Percentiles rank a stretch among this genome's conserved stretches.
These are phyloP conservation scores for Gallinago stenura DNA, from an alignment of 2,797 vertebrate genomes.

Conservation along the genomic window DNA sequence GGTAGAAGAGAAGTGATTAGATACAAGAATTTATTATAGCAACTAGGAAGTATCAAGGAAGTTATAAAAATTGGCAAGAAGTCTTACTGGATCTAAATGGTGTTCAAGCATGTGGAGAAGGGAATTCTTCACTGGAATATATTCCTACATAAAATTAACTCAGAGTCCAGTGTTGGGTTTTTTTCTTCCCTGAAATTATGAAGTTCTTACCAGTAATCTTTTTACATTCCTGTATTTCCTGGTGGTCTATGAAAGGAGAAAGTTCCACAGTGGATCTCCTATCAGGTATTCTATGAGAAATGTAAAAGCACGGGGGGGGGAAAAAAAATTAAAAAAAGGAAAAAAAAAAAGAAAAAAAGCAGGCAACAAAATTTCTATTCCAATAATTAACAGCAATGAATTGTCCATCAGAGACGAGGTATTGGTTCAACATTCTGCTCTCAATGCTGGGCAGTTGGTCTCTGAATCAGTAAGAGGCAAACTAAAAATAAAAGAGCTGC, in stretches of 20 bases:
- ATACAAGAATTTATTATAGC: neutral
- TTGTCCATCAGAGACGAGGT: neutral
- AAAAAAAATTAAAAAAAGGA: neutral
- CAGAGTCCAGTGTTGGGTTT: rapidly evolving
- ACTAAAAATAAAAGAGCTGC: neutral
- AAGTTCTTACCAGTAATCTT: neutral
- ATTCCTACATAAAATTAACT: neutral
- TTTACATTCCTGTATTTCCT: neutral
- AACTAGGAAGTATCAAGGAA: neutral
- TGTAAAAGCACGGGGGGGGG: neutral
- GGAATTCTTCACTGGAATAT: neutral
- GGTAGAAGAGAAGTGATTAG: neutral
- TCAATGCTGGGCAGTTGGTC: neutral
- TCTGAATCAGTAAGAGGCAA: neutral
- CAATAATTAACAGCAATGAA: neutral
- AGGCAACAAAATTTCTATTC: neutral
- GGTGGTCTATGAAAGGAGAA: neutral
- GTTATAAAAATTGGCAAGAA: neutral
- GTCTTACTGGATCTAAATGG: neutral
- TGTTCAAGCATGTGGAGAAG: neutral
- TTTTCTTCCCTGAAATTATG: neutral
- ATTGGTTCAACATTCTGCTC: neutral
- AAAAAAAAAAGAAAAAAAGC: neutral
- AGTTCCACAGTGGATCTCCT: neutral
- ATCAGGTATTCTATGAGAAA: neutral